Conservation (phyloP, 1,140 invertebrate genomes). For the Neodiprion virginianus region DNA sequence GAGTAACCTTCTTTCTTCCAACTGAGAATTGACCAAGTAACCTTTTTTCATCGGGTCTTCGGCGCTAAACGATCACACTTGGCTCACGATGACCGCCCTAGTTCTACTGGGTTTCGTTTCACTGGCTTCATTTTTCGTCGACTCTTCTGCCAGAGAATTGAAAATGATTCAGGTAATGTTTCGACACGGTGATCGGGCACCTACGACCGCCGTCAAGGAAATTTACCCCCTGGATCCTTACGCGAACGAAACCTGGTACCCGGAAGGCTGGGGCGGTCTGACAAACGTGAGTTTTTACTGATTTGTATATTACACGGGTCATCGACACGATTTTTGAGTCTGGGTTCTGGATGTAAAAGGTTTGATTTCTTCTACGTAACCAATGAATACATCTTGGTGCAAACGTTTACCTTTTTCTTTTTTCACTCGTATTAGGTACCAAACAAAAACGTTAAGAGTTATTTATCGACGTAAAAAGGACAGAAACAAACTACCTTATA, state of each 20-base stretch:
- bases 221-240: constrained; percentile 45
- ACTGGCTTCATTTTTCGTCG: not conserved
- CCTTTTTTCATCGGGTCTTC: not conserved
- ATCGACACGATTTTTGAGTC: not conserved
- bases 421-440: too few relatives aligned
- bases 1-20: too few relatives aligned
- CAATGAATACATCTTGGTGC: too few relatives aligned
- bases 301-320: not conserved
- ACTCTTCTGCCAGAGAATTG: constrained; percentile 4
- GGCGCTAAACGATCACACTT: not conserved
- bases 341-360: too few relatives aligned
- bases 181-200: constrained; percentile 46
- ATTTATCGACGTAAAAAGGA: too few relatives aligned
- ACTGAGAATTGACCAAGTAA: too few relatives aligned
- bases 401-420: too few relatives aligned
- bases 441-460: too few relatives aligned
- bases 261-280: constrained; percentile 38
- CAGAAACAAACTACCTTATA: too few relatives aligned
- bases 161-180: constrained; percentile 33
- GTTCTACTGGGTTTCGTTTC: not conserved
- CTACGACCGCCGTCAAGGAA: constrained; percentile 37
- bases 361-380: too few relatives aligned
- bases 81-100: too few relatives aligned
- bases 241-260: constrained; percentile 39
- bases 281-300: constrained; percentile 25